Base-by-base conservation (phyloP, 1,140 invertebrate species). In the Formica selysi region DNA sequence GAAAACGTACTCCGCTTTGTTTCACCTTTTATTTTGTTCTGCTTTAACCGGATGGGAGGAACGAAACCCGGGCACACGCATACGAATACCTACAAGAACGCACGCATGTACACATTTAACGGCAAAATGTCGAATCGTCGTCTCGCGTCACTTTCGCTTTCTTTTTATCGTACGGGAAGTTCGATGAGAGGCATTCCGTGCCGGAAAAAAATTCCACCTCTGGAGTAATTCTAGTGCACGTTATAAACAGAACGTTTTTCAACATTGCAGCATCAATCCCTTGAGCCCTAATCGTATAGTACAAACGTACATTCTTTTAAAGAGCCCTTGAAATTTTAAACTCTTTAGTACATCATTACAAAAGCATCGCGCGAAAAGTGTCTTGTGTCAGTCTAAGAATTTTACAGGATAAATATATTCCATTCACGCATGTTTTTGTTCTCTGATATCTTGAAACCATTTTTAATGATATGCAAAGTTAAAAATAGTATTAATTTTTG, bases 141-240 rank as follows among this genome's bases (percentile, higher is more conserved):
- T 93, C 87, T 92, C 89, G 78, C 85, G 88, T 92, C 93, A 93
- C 93, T 94, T 93, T 94, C 93, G 86, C 91, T 93, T 93, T 94
- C 90, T 90, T 92, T 92, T 86, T 86, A 57, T 87, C 88, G 54
- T 26, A 36, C 67, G 67, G 48, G 26, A 44, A 48, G 79, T 71
- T 59, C 26, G 67, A 57, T 26, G 61, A 59, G 38, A 38, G 59
- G 62, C 51, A 19, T 19, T 26, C 10, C 32, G 38, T 6, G 59
- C 10, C 48, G 57, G 67, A 87, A 65, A 89, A 51, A 74, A 88
- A 88, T 67, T 61, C 51, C 78, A 64, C n/a, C 29, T 78, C 13
- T 48, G 64, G 38, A 80, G 88, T 90, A 86, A 90, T 90, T 89
- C 89, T 78, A 36, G 26, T 62, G 84, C 48, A 61, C 78, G 89